Conservation (phyloP, 2,113 vertebrate genomes). For the Aldabrachelys gigantea region DNA sequence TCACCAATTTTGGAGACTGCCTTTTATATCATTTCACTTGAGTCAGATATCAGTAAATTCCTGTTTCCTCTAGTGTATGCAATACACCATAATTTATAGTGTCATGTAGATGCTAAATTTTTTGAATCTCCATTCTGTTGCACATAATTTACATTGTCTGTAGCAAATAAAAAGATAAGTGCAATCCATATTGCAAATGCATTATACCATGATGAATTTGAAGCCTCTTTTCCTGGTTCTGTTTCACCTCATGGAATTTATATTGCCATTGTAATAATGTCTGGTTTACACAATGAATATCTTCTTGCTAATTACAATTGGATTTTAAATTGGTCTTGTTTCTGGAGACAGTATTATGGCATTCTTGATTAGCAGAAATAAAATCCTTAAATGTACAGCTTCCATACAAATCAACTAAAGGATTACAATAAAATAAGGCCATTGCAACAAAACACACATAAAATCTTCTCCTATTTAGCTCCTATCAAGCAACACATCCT, state of each 20-base stretch:
- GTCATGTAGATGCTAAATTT: constrained; percentile 71
- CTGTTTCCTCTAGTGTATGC: constrained; percentile 39
- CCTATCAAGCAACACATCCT: constrained; percentile 4
- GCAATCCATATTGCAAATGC: constrained; percentile 80
- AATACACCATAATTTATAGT: constrained; percentile 67
- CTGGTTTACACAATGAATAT: constrained; percentile 59
- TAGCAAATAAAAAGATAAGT: constrained; percentile 83
- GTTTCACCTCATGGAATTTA: constrained; percentile 70
- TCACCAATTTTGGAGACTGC: neutral
- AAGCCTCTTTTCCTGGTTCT: constrained; percentile 54
- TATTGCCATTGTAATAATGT: constrained; percentile 56
- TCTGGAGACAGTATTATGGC: constrained; percentile 57
- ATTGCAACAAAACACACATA: constrained; percentile 2
- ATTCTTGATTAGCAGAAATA: constrained; percentile 68
- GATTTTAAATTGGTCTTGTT: constrained; percentile 74
- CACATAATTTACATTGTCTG: constrained; percentile 78
- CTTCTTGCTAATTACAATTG: constrained; percentile 51
- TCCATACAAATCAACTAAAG: constrained; percentile 62
- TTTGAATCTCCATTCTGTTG: constrained; percentile 72
- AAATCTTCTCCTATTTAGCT: constrained; percentile 8
- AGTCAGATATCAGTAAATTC: constrained; percentile 35
- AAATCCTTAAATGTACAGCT: constrained; percentile 59
- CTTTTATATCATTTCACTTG: constrained; percentile 36
- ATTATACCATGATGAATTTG: constrained; percentile 70
- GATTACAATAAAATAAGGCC: constrained; percentile 50